Conservation (phyloP, 2,888 invertebrate genomes). For the Sisyra nigra region DNA sequence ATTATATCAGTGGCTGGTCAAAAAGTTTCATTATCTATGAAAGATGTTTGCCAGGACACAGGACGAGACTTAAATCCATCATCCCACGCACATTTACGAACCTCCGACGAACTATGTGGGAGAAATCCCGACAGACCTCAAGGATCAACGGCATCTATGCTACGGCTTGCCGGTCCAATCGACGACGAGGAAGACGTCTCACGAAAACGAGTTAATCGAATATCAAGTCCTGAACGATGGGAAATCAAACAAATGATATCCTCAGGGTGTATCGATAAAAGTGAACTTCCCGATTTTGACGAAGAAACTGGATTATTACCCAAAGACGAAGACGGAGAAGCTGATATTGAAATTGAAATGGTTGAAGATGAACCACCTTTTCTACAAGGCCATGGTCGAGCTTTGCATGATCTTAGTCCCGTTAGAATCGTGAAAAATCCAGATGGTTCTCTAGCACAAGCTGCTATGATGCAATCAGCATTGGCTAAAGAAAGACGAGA, state of each 20-base stretch:
- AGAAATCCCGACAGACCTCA: constrained; percentile 89
- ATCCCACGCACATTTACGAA: constrained; percentile 44
- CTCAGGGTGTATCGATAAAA: constrained; percentile 80
- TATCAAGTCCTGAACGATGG: constrained; percentile 95
- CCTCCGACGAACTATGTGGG: constrained; percentile 47
- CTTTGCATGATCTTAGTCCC: constrained; percentile 82
- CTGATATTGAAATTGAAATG: constrained; percentile 94
- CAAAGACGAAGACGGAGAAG: constrained; percentile 86
- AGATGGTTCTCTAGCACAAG: constrained; percentile 95
- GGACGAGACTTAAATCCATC: constrained; percentile 90
- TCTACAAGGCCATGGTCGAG: constrained; percentile 81
- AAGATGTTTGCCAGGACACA: constrained; percentile 91
- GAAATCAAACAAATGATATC: constrained; percentile 96
- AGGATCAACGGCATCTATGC: constrained; percentile 33
- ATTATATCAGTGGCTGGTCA: constrained; percentile 85
- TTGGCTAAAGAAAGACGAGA: constrained; percentile 93
- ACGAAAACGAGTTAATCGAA: constrained; percentile 71
- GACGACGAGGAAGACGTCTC: constrained; percentile 70
- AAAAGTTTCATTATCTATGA: constrained; percentile 91
- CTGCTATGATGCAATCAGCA: constrained; percentile 99
- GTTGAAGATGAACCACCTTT: constrained; percentile 99
- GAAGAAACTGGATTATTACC: constrained; percentile 87
- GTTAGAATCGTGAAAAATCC: constrained; percentile 96
- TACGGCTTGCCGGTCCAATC: constrained; percentile 24
- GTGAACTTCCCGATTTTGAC: constrained; percentile 93